phyloP scores from a whole-genome alignment of 37 sponge, comb jelly and placozoan species.

The Dysidea cf. avara region DNA sequence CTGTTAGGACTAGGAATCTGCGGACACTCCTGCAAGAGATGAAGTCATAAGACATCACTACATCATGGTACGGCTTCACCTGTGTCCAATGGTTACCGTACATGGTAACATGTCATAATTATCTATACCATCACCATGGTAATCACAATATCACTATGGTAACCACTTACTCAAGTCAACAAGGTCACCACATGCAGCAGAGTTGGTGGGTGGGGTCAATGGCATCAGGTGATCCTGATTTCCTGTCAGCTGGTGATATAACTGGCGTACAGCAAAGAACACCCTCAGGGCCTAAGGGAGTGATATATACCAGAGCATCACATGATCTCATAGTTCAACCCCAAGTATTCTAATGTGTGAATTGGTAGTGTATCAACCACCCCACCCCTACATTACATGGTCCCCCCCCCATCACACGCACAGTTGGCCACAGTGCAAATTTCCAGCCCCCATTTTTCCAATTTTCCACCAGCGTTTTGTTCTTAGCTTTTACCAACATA shows the following conservation, averaged over 20 bases:
- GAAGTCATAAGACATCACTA: neutral
- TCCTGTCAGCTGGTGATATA: conserved; percentile 45
- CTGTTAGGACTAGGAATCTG: conserved; percentile 83
- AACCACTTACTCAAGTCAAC: conserved; percentile 63
- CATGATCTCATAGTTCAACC: no score
- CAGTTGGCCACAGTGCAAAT: no score
- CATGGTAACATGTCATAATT: conserved; percentile 79
- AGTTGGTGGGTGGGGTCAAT: conserved; percentile 42
- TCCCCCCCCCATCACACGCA: no score
- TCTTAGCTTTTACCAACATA: no score
- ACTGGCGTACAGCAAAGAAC: conserved; percentile 69
- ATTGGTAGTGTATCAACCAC: no score
- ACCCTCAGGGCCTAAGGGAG: conserved; percentile 78
- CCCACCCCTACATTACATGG: no score
- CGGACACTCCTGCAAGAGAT: neutral
- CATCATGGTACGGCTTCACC: conserved; percentile 15
- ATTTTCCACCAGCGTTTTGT: no score
- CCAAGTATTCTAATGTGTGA: no score
- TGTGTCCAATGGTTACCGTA: conserved; percentile 59
- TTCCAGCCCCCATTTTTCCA: no score
- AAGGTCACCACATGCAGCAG: conserved; percentile 49
- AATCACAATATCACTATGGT: neutral
- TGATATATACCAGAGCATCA: no score
- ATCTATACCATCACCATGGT: conserved; percentile 18
- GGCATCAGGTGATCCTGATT: conserved; percentile 63